A percentile compares a stretch with the other conserved stretches of the same genome.
These are phyloP conservation scores for Halcyon badia DNA, from an alignment of 2,797 vertebrate genomes.

Conservation along the genomic window DNA sequence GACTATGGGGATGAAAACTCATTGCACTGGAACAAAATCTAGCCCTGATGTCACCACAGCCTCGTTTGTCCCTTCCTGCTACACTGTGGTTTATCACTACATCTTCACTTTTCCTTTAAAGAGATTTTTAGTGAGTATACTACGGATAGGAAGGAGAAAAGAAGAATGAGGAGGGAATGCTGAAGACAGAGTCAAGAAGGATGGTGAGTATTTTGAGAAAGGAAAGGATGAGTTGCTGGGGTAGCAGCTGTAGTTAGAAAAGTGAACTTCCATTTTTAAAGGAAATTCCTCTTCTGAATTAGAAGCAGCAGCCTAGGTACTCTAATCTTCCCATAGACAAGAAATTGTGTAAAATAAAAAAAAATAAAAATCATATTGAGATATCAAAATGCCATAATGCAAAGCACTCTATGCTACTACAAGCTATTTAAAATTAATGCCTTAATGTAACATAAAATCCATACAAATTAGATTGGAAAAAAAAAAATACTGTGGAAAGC, in stretches of 20 bases:
- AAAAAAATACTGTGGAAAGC: background rate
- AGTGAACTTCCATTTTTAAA: background rate
- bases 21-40: background rate
- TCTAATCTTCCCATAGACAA: background rate
- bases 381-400: background rate
- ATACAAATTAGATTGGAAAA: background rate
- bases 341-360: background rate
- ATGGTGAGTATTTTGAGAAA: background rate
- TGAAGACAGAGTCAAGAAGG: background rate
- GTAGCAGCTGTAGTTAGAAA: background rate
- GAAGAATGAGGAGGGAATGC: background rate
- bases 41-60: background rate
- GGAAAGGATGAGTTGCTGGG: background rate
- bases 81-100: background rate
- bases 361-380: background rate
- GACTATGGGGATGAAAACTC: background rate
- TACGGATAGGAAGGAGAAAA: background rate
- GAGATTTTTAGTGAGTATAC: background rate
- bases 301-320: background rate
- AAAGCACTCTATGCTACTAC: background rate
- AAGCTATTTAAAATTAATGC: constrained; percentile 46
- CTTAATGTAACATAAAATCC: background rate
- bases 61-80: background rate
- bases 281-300: background rate
- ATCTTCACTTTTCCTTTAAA: background rate